Percentiles rank a stretch among this genome's conserved stretches.
These are phyloP conservation scores for Sclerurus mexicanus DNA, from an alignment of 2,113 vertebrate species.

Conservation along the genomic window DNA sequence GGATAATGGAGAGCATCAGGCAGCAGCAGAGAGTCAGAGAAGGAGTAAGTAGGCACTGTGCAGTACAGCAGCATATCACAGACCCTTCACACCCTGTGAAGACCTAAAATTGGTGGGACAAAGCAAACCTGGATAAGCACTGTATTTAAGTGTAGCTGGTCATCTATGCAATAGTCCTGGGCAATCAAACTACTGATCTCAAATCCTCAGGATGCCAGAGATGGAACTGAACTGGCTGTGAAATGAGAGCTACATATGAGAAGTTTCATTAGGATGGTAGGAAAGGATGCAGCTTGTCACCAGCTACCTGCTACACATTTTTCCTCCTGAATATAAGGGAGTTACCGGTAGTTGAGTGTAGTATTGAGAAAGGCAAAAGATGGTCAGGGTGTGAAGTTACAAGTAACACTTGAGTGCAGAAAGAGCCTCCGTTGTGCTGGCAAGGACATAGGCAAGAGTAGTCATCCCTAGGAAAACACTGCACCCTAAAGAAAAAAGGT, in stretches of 20 bases:
- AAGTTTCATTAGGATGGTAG: neutral
- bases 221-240: neutral
- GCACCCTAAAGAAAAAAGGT: neutral
- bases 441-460: neutral
- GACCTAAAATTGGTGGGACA: neutral
- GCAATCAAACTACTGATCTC: neutral
- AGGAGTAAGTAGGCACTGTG: neutral
- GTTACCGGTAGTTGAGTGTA: neutral
- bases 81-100: neutral
- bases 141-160: neutral
- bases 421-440: neutral
- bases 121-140: neutral
- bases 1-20: neutral
- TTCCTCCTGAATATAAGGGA: neutral
- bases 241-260: neutral
- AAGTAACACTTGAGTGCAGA: neutral
- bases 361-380: neutral
- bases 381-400: neutral
- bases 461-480: neutral
- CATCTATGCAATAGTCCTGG: neutral
- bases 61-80: neutral
- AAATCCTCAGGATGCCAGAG: neutral
- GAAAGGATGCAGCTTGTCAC: neutral
- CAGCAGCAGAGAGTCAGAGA: neutral
- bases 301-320: neutral